Conservation (phyloP, 2,113 vertebrate species). For the Oceanodroma tethys region DNA sequence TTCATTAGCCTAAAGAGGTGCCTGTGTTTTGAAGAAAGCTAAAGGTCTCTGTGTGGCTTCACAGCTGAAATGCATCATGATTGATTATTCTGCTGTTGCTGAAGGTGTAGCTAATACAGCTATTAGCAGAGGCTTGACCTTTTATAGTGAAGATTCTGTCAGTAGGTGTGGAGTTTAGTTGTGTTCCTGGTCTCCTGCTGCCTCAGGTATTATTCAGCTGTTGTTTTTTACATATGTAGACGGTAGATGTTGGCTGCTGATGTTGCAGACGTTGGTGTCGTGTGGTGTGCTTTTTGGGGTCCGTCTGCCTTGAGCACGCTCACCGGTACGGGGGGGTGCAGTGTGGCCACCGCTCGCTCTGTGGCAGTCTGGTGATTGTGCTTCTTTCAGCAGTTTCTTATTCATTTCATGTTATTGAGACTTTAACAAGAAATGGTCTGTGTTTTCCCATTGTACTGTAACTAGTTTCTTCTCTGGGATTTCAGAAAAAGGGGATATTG, state of each 20-base stretch:
- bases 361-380: too few species aligned
- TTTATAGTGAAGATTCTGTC: background rate
- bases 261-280: background rate
- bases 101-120: background rate
- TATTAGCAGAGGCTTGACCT: background rate
- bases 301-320: fast-evolving
- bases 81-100: background rate
- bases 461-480: background rate
- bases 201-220: background rate
- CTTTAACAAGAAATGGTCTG: background rate
- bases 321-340: fast-evolving
- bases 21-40: background rate
- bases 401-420: background rate
- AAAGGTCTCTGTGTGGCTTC: background rate
- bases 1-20: background rate
- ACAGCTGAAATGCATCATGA: fast-evolving
- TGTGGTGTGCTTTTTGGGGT: background rate
- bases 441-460: background rate
- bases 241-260: background rate
- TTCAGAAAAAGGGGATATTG: background rate
- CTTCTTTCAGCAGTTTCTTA: background rate
- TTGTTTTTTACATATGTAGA: fast-evolving
- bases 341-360: background rate
- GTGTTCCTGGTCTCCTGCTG: background rate
- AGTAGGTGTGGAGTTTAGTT: fast-evolving